A percentile compares a stretch with the other conserved stretches of the same genome.
Conservation (phyloP, 2,797 vertebrate genomes). For the Triplophysa yarkandensis region DNA sequence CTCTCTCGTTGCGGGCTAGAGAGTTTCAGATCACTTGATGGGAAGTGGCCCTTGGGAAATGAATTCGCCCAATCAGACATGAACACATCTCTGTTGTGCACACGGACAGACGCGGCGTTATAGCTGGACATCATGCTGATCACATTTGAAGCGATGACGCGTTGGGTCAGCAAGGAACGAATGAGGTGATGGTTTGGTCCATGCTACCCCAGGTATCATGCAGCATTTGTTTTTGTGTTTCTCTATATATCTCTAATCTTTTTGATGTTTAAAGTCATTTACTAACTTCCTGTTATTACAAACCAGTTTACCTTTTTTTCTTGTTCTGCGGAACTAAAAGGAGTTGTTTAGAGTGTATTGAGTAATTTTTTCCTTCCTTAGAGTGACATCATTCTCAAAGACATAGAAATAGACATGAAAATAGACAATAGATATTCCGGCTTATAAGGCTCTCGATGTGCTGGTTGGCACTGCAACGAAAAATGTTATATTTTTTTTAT, state of each 20-base stretch:
- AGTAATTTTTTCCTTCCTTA: too few species aligned
- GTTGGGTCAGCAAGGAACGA: not conserved
- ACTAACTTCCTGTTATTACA: too few species aligned
- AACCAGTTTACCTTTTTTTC: too few species aligned
- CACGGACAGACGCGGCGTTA: slow-evolving; percentile 49
- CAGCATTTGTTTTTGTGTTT: not conserved
- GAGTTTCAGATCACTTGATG: slow-evolving; percentile 57
- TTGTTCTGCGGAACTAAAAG: too few species aligned
- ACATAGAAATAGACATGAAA: too few species aligned
- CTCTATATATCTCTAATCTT: not conserved
- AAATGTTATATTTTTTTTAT: too few species aligned
- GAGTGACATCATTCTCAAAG: too few species aligned
- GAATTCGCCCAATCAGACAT: slow-evolving; percentile 51
- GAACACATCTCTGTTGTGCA: slow-evolving; percentile 51
- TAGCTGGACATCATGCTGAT: slow-evolving; percentile 50
- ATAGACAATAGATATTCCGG: too few species aligned
- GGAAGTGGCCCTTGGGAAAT: slow-evolving; percentile 53
- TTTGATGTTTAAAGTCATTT: not conserved
- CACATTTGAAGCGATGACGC: slow-evolving; percentile 1
- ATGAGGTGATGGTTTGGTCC: not conserved
- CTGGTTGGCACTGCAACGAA: too few species aligned
- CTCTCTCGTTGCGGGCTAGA: slow-evolving; percentile 52
- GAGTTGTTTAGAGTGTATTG: too few species aligned
- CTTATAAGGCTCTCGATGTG: too few species aligned
- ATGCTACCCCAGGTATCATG: not conserved